Conservation (phyloP, 2,113 vertebrate species). For the Scophthalmus maximus region DNA sequence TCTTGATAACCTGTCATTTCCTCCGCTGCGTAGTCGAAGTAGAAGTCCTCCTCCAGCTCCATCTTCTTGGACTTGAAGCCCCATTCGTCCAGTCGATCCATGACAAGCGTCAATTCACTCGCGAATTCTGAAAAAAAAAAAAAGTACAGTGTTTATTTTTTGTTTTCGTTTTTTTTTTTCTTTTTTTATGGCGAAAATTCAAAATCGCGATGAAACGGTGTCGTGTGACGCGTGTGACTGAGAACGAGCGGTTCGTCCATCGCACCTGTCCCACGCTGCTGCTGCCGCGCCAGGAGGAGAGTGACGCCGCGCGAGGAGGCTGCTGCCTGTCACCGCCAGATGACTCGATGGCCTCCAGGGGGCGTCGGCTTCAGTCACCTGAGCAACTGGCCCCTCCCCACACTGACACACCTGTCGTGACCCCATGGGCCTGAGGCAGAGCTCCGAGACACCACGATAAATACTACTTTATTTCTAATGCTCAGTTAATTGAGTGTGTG, state of each 20-base stretch:
- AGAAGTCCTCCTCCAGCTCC: conserved; percentile 78
- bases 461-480: too few relatives aligned
- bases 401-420: conserved; percentile 44
- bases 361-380: conserved; percentile 59
- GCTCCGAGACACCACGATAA: too few relatives aligned
- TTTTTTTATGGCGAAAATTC: background rate
- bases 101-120: conserved; percentile 18
- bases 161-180: background rate
- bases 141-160: background rate
- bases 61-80: conserved; percentile 70
- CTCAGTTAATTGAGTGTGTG: background rate
- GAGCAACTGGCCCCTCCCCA: conserved; percentile 42
- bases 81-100: conserved; percentile 75
- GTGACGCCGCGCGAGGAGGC: conserved; percentile 4
- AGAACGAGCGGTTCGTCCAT: conserved; percentile 9
- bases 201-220: background rate
- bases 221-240: background rate
- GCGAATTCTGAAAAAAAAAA: background rate
- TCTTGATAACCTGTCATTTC: conserved; percentile 78
- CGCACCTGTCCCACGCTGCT: background rate
- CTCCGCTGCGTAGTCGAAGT: conserved; percentile 74
- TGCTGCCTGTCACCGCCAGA: conserved; percentile 47
- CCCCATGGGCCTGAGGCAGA: too few relatives aligned
- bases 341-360: conserved; percentile 31
- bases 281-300: background rate